Evolutionary conservation across 2,888 invertebrate genomes (phyloP), one percentile per base, ranked within the genome.

Genomic region (Fragum whitleyi): DNA sequence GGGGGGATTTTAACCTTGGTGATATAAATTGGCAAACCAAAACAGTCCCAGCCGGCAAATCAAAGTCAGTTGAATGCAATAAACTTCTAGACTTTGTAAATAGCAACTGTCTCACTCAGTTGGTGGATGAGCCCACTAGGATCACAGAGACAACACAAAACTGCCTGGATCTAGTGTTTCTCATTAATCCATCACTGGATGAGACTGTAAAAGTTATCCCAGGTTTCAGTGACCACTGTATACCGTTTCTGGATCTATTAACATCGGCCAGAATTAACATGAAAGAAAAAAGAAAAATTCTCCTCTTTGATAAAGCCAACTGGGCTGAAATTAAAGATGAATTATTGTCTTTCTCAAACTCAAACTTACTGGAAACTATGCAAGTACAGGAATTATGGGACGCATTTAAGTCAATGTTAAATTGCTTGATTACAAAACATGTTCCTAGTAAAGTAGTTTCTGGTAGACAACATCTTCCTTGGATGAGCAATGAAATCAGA

Each of bases 61-160:
- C 32, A 65, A 5, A n/a, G n/a, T n/a, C n/a, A n/a, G n/a, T n/a
- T n/a, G n/a, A n/a, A n/a, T n/a, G n/a, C n/a, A n/a, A n/a, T n/a
- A n/a, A n/a, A n/a, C n/a, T n/a, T n/a, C n/a, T n/a, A n/a, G n/a
- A n/a, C n/a, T n/a, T 39, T 65, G 29, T 29, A 14, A n/a, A 65
- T 29, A 29, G 1, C 16, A 21, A 36, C 21, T 14, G 65, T 32
- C 65, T 65, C 9, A 65, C 65, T 28, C 57, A 57, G 28, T 28
- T 57, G 21, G 57, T 57, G 7, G 5, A 57, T 21, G 57, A 57
- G 57, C 65, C 65, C 5, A 65, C 65, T n/a, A 23, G 65, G 21
- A 65, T 65, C 5, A 65, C 65, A 28, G 65, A 65, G 11, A 65
- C 65, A 9, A n/a, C 39, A 14, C 21, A 21, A 32, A 65, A 65